phyloP scores from a whole-genome alignment of 2,113 vertebrate genomes.

The Rhegmatorhina hoffmannsi region DNA sequence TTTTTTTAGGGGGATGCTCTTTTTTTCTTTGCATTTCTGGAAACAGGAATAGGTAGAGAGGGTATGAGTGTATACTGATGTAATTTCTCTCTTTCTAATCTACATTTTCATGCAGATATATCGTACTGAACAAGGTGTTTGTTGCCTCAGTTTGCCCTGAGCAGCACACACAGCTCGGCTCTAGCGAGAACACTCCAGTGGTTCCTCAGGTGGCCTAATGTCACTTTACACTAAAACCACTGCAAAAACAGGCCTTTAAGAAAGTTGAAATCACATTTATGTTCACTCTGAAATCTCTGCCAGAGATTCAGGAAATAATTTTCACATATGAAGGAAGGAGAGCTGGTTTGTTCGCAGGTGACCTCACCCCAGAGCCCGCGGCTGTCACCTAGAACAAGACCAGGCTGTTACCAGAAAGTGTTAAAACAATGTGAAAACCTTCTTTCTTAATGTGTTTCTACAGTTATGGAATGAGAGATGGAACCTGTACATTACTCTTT shows the following conservation, averaged over 20 bases:
- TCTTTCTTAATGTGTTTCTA: not conserved
- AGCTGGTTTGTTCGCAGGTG: not conserved
- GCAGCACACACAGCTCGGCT: not conserved
- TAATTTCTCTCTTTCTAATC: not conserved
- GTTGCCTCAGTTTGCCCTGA: not conserved
- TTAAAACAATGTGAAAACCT: not conserved
- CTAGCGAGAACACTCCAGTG: not conserved
- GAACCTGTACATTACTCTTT: not conserved
- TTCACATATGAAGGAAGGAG: fast-evolving
- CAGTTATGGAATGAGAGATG: not conserved
- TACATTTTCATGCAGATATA: not conserved
- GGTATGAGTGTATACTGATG: not conserved
- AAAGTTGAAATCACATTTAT: not conserved
- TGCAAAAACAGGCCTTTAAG: not conserved
- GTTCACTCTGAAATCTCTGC: not conserved
- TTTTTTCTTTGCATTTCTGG: not conserved
- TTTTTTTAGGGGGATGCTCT: not conserved
- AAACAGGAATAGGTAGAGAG: not conserved
- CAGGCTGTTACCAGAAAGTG: not conserved
- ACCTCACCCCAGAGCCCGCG: not conserved
- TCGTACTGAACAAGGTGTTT: not conserved
- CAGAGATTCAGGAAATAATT: not conserved
- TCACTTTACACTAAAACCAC: not conserved
- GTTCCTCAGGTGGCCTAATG: not conserved
- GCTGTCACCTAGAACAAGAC: not conserved